A percentile compares a stretch with the other conserved stretches of the same genome.
These are phyloP conservation scores for Nanger granti DNA, from an alignment of 2,113 vertebrate genomes.

Conservation along the genomic window DNA sequence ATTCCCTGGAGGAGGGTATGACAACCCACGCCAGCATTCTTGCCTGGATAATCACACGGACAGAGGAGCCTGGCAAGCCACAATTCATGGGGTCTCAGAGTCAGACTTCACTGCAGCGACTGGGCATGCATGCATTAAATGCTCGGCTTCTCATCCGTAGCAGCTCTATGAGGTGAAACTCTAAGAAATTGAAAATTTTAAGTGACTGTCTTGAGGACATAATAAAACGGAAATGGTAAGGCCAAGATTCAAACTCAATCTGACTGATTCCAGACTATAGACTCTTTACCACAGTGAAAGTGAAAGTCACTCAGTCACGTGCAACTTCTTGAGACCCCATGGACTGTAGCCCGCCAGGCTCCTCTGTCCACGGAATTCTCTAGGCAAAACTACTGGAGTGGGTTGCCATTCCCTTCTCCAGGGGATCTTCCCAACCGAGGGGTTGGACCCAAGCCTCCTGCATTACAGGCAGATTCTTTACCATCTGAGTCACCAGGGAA, in stretches of 20 bases:
- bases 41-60: neutral
- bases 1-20: neutral
- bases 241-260: neutral
- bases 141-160: neutral
- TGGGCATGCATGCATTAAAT: neutral
- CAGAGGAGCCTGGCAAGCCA: neutral
- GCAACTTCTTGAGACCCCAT: neutral
- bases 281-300: neutral
- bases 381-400: neutral
- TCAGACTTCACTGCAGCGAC: neutral
- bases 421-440: neutral
- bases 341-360: neutral
- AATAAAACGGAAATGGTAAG: neutral
- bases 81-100: neutral
- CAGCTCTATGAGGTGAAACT: neutral
- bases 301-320: neutral
- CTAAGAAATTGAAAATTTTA: neutral
- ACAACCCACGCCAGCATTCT: neutral
- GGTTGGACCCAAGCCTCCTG: neutral
- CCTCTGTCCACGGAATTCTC: neutral
- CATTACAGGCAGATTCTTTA: neutral
- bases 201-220: neutral
- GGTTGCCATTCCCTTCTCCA: neutral
- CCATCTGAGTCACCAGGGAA: neutral
- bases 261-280: neutral